Evolutionary conservation across 2,888 invertebrate genomes (phyloP).

Genomic region (Odontocolon sp.): DNA sequence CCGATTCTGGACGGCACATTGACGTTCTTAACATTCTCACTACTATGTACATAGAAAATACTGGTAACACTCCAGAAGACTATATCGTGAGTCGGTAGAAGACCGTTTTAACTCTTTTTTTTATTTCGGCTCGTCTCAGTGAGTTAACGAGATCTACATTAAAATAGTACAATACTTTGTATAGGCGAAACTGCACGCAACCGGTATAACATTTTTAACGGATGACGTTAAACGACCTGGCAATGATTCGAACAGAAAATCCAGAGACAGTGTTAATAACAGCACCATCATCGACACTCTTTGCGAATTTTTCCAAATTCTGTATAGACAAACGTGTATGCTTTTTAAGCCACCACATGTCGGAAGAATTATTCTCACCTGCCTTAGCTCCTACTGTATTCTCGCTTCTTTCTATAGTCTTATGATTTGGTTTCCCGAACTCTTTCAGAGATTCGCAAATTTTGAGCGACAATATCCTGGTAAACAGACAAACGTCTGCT

Average conservation of each 20-base stretch:
- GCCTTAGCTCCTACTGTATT: constrained; percentile 90
- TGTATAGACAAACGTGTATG: constrained; percentile 87
- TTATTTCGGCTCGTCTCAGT: neutral
- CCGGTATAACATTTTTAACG: neutral
- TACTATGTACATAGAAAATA: constrained; percentile 87
- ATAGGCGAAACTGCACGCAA: constrained; percentile 4
- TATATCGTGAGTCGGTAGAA: constrained; percentile 77
- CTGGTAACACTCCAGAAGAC: constrained; percentile 80
- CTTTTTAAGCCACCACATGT: constrained; percentile 88
- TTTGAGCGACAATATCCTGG: constrained; percentile 86
- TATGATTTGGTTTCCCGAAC: constrained; percentile 95
- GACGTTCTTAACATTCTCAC: constrained; percentile 83
- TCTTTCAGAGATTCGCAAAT: constrained; percentile 89
- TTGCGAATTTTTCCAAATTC: constrained; percentile 79
- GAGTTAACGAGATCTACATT: neutral
- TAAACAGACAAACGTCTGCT: constrained; percentile 88
- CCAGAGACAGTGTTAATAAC: neutral
- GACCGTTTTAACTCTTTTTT: neutral
- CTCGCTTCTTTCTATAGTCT: constrained; percentile 94
- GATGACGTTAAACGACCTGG: no score
- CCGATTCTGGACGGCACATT: constrained; percentile 89
- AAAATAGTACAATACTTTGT: neutral
- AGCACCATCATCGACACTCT: neutral
- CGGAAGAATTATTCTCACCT: constrained; percentile 87
- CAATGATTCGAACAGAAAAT: neutral